A percentile compares a stretch with the other conserved stretches of the same genome.
Conservation (phyloP, 2,113 vertebrate genomes). For the Natator depressus region DNA sequence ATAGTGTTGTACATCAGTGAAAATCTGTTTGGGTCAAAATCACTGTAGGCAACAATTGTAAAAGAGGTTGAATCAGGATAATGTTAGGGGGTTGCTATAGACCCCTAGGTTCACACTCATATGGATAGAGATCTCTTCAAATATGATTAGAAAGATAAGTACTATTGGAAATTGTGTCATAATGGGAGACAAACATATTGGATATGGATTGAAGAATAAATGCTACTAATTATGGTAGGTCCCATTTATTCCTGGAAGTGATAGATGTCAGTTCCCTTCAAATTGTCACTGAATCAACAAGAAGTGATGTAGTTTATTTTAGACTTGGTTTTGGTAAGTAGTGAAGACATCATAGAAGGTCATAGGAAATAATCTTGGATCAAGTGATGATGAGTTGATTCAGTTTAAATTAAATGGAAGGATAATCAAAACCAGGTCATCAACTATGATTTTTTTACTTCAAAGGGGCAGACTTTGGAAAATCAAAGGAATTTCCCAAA, state of each 20-base stretch:
- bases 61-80: background rate
- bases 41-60: background rate
- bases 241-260: background rate
- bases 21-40: background rate
- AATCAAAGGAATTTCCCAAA: background rate
- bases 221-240: background rate
- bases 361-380: background rate
- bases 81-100: background rate
- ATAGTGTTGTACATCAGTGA: background rate
- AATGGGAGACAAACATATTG: background rate
- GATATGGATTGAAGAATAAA: background rate
- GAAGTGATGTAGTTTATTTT: background rate
- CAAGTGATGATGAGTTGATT: background rate
- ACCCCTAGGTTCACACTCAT: background rate
- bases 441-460: background rate
- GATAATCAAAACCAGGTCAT: background rate
- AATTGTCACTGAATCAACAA: background rate
- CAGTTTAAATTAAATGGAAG: background rate
- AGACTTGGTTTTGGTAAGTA: background rate
- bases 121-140: background rate
- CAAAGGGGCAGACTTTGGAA: background rate
- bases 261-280: background rate
- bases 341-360: background rate
- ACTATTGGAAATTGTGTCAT: background rate
- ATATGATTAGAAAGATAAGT: background rate